These are phyloP conservation scores for Clarias pachynema DNA, from an alignment of 2,797 vertebrate species.

Conservation along the genomic window DNA sequence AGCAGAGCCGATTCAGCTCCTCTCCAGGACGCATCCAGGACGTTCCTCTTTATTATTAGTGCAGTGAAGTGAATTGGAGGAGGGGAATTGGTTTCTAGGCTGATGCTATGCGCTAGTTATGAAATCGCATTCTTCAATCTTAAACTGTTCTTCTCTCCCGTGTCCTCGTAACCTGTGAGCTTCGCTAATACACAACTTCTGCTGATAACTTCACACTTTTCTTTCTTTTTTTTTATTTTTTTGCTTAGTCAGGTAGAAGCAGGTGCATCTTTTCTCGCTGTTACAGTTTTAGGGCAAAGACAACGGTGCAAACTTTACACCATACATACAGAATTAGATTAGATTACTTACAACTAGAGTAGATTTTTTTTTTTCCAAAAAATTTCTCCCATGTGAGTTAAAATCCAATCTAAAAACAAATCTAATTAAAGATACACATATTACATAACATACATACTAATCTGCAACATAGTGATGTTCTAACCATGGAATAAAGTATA, in stretches of 20 bases:
- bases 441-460: too few species aligned
- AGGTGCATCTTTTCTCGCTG: neutral
- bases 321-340: neutral
- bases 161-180: neutral
- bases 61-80: neutral
- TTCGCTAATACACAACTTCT: neutral
- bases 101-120: neutral
- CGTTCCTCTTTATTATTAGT: neutral
- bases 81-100: neutral
- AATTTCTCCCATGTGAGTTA: neutral
- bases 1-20: neutral
- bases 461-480: too few species aligned
- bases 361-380: neutral
- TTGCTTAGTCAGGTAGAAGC: neutral
- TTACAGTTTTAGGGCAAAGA: neutral
- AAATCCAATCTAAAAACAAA: neutral
- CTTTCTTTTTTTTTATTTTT: neutral
- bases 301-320: neutral
- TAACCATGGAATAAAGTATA: too few species aligned
- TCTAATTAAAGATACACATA: neutral
- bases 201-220: neutral
- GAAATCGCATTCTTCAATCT: neutral
- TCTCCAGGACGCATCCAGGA: neutral
- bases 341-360: too few species aligned
- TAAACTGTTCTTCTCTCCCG: neutral